Evolutionary conservation across 2,797 vertebrate species (phyloP), one percentile per base, ranked within the genome.

Genomic region (Benthosema pterotum): DNA sequence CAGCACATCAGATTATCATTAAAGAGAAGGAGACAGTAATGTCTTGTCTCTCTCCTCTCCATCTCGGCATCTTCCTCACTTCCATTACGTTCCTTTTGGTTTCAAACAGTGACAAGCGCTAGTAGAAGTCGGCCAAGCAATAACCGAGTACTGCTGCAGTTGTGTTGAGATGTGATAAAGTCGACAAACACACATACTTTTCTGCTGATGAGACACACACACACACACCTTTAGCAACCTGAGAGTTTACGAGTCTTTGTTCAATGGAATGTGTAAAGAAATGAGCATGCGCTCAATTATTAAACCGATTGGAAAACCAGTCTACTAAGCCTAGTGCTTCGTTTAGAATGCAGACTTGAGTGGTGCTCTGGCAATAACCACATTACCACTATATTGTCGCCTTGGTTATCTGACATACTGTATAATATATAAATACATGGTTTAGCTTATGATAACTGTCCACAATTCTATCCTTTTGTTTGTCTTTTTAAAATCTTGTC

Each of bases 161-260:
- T 56, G 57, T 69, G 66, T 6, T 8, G 60, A 46, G 65, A 83
- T 73, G 32, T 66, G 67, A 65, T 0, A 11, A 64, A n/a, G n/a
- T n/a, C n/a, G n/a, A 11, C 63, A 49, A 50, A 57, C 77, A 72
- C 60, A 56, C 76, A 84, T 75, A 85, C 60, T 59, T 86, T 72
- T 63, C 67, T 69, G 78, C 69, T 76, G 69, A 69, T 42, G 65
- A 81, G 82, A 79, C 75, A 43, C 11, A 11, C 43, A 48, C 25
- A 42, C 50, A 70, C 60, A 49, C 63, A 69, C 71, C 59, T 72
- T 76, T 19, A 71, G 46, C 64, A 65, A 58, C 18, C 46, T 50
- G 18, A 61, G 51, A 45, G 66, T 59, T 69, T 2, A 69, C 5
- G 59, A 52, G 25, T 3, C 22, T 18, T 43, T 25, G 19, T 25